phyloP scores from a whole-genome alignment of 2,888 invertebrate genomes.

The Spodoptera exigua region DNA sequence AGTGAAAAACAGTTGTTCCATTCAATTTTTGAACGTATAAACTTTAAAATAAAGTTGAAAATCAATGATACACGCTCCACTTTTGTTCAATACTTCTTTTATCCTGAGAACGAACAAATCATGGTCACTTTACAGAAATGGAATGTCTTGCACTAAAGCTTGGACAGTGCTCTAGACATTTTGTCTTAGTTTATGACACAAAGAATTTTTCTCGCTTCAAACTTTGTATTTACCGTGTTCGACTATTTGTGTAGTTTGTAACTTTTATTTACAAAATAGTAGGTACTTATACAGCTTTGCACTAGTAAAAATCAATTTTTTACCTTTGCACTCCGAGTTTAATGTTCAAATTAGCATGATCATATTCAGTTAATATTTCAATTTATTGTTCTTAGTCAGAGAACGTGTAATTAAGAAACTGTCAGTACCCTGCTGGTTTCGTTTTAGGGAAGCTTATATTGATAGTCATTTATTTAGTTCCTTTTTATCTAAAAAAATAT shows the following conservation, averaged over 20 bases:
- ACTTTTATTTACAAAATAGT: neutral
- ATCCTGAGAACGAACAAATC: constrained; percentile 48
- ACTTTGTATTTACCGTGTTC: constrained; percentile 34
- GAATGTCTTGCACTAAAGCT: constrained; percentile 49
- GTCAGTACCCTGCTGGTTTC: too few species aligned
- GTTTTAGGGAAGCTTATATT: too few species aligned
- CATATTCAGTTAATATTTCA: too few species aligned
- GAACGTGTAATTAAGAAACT: too few species aligned
- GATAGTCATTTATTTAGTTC: too few species aligned
- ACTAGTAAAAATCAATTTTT: too few species aligned
- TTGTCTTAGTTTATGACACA: constrained; percentile 47
- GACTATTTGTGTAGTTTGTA: constrained; percentile 29
- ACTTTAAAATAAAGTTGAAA: constrained; percentile 11
- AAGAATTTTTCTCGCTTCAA: constrained; percentile 44
- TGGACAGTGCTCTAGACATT: constrained; percentile 41
- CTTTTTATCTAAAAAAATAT: too few species aligned
- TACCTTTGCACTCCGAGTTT: too few species aligned
- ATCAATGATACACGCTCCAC: constrained; percentile 37
- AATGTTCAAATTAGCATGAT: too few species aligned
- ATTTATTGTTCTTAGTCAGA: too few species aligned
- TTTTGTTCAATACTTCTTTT: constrained; percentile 32
- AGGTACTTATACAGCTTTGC: too few species aligned
- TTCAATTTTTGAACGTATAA: constrained; percentile 14
- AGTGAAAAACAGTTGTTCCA: constrained; percentile 1
- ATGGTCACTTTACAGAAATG: constrained; percentile 55